Conservation (phyloP, 1,140 invertebrate species). For the Musca domestica region DNA sequence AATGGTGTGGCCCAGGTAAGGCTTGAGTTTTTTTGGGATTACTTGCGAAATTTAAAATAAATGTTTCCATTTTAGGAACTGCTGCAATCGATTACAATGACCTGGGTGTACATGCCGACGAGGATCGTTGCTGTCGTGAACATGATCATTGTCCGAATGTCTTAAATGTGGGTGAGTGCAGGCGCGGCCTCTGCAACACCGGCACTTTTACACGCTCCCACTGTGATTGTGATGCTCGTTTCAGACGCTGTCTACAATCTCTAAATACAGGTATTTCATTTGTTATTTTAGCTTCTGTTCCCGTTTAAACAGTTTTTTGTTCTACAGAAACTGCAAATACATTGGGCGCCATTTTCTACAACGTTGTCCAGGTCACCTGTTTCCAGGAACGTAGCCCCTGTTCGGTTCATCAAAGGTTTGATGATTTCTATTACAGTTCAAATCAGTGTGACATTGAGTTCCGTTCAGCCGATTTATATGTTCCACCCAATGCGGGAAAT, state of each 20-base stretch:
- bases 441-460: conserved; percentile 44
- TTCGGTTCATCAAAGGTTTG: conserved; percentile 63
- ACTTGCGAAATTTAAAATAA: neutral
- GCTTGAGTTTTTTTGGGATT: neutral
- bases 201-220: conserved; percentile 69
- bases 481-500: conserved; percentile 46
- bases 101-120: conserved; percentile 62
- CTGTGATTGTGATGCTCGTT: conserved; percentile 70
- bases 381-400: conserved; percentile 66
- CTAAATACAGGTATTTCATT: conserved; percentile 57
- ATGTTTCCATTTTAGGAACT: conserved; percentile 45
- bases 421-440: conserved; percentile 40
- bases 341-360: conserved; percentile 69
- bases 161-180: conserved; percentile 61
- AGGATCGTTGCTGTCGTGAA: conserved; percentile 72
- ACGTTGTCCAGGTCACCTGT: conserved; percentile 66
- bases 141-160: conserved; percentile 72
- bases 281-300: no score
- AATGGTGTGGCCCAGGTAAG: conserved; percentile 71
- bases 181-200: conserved; percentile 66
- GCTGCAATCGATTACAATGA: conserved; percentile 63
- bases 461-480: conserved; percentile 48
- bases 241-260: conserved; percentile 65
- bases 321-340: conserved; percentile 63
- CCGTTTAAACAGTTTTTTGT: conserved; percentile 6